phyloP scores from a whole-genome alignment of 2,888 invertebrate species.

The Pyralis farinalis region DNA sequence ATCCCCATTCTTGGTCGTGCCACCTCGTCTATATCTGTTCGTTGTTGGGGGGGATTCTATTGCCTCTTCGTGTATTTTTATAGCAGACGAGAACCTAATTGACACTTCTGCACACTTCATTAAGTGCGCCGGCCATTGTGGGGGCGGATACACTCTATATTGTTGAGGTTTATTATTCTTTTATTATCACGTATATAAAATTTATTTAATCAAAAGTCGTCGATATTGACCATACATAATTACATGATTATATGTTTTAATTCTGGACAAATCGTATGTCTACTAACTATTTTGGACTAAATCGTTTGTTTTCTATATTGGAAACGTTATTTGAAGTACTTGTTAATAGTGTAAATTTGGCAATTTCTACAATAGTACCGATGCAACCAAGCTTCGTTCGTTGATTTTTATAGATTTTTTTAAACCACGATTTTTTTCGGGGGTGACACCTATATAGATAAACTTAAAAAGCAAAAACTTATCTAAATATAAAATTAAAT shows the following conservation, averaged over 20 bases:
- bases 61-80: conserved; percentile 37
- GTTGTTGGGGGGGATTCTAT: conserved; percentile 13
- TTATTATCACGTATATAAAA: conserved; percentile 3
- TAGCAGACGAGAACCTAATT: conserved; percentile 41
- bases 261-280: no score
- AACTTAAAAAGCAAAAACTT: no score
- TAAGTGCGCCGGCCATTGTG: conserved; percentile 31
- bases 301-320: no score
- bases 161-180: conserved; percentile 13
- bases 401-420: no score
- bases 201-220: neutral
- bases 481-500: no score
- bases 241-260: neutral
- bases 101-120: conserved; percentile 51
- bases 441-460: no score
- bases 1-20: conserved; percentile 7
- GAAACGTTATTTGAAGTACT: no score
- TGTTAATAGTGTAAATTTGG: no score
- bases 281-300: no score
- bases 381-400: no score
- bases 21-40: conserved; percentile 7
- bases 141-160: conserved; percentile 21
- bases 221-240: neutral
- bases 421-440: no score
- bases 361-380: no score